Conservation (phyloP, 30 jellyfish, hydroid and myxozoan genomes). For the Chrysaora quinquecirrha region DNA sequence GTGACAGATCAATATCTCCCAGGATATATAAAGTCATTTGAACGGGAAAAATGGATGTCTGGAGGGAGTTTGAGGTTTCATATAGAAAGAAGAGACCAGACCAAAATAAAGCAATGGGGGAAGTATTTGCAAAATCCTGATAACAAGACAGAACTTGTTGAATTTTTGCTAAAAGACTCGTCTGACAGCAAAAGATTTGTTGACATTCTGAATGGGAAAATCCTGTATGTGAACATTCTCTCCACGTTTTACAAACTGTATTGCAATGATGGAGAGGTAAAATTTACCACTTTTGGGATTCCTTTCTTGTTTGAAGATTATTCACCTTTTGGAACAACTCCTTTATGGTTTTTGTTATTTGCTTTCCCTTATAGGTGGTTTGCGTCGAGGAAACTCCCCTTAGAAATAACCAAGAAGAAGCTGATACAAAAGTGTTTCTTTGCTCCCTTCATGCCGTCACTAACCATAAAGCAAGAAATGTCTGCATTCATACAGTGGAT, state of each 20-base stretch:
- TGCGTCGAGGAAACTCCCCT: too few relatives aligned
- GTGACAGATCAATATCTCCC: slow-evolving; percentile 37
- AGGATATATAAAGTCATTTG: slow-evolving; percentile 14
- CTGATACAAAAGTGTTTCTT: slow-evolving; percentile 51
- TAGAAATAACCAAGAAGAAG: slow-evolving; percentile 51
- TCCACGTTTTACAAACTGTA: too few relatives aligned
- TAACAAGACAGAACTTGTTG: slow-evolving; percentile 38
- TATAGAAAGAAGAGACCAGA: slow-evolving; percentile 30
- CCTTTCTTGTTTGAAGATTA: too few relatives aligned
- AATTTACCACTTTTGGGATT: too few relatives aligned
- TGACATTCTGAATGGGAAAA: too few relatives aligned
- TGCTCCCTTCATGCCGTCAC: too few relatives aligned
- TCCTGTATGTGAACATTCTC: too few relatives aligned
- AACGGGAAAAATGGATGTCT: slow-evolving; percentile 25
- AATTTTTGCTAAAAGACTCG: slow-evolving; percentile 33
- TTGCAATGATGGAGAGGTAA: too few relatives aligned
- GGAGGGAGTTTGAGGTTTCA: background rate
- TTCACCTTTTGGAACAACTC: too few relatives aligned
- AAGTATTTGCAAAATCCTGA: slow-evolving; percentile 27
- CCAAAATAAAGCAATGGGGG: slow-evolving; percentile 18
- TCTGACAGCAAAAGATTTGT: slow-evolving; percentile 12
- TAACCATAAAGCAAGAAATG: too few relatives aligned
- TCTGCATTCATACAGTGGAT: slow-evolving; percentile 52
- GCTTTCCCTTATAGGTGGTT: too few relatives aligned
- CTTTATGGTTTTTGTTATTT: too few relatives aligned